These are phyloP conservation scores for Biston betularia DNA, from an alignment of 2,888 invertebrate species.

Conservation along the genomic window DNA sequence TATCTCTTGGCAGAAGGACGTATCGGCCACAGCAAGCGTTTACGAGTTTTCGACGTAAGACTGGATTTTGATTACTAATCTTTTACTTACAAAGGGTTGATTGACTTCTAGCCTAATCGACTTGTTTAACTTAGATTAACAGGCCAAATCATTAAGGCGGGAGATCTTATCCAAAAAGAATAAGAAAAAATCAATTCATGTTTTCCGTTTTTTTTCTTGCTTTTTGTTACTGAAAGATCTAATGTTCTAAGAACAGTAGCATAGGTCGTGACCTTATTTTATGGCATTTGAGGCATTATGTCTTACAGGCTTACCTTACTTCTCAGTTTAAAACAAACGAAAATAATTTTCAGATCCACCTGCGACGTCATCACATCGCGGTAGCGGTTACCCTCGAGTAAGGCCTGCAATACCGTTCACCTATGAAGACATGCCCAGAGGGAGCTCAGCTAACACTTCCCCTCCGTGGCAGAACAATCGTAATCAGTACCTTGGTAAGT, in stretches of 20 bases:
- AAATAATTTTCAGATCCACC: constrained; percentile 31
- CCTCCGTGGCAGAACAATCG: constrained; percentile 41
- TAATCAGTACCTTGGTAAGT: constrained; percentile 39
- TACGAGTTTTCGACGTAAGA: constrained; percentile 61
- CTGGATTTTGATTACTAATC: neutral
- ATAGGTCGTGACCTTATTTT: no score
- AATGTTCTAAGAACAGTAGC: no score
- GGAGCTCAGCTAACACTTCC: constrained; percentile 33
- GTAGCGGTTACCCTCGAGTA: constrained; percentile 69
- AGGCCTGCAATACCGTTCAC: constrained; percentile 74
- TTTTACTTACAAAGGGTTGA: neutral
- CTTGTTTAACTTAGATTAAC: no score
- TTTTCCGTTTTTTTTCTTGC: no score
- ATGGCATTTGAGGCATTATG: no score
- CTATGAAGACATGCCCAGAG: constrained; percentile 62
- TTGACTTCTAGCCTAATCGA: neutral
- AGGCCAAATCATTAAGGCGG: no score
- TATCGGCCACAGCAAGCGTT: constrained; percentile 44
- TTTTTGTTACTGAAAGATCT: neutral
- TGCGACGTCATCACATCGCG: constrained; percentile 35
- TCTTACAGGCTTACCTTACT: no score
- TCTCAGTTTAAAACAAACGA: no score
- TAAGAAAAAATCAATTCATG: no score
- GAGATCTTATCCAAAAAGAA: no score
- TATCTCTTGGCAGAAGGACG: constrained; percentile 53